A percentile compares a stretch with the other conserved stretches of the same genome.
These are phyloP conservation scores for Alouatta palliata DNA, from an alignment of 2,113 vertebrate genomes.

Conservation along the genomic window DNA sequence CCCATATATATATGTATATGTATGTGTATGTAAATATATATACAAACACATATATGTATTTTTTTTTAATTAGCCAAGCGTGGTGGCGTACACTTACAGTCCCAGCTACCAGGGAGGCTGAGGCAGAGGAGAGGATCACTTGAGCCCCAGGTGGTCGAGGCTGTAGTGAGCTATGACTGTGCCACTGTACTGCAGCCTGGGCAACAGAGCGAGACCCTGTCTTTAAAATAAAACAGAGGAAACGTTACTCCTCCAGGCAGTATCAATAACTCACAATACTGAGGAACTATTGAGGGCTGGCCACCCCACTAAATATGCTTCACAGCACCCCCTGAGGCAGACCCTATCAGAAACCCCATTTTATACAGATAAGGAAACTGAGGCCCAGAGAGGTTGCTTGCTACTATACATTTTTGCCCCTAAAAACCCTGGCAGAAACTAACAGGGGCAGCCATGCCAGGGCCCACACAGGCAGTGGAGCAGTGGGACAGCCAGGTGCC, in stretches of 20 bases:
- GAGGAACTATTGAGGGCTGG: neutral
- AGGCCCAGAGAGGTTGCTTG: neutral
- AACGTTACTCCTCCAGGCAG: neutral
- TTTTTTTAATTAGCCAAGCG: too few relatives aligned
- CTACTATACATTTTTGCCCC: neutral
- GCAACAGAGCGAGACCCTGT: neutral
- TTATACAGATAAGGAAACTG: neutral
- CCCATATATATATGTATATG: too few relatives aligned
- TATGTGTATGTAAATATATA: too few relatives aligned
- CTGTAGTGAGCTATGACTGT: too few relatives aligned
- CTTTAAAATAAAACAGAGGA: neutral
- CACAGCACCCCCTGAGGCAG: neutral
- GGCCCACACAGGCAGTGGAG: neutral
- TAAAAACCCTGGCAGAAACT: neutral
- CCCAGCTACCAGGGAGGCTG: too few relatives aligned
- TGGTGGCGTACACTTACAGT: too few relatives aligned
- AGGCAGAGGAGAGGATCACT: too few relatives aligned
- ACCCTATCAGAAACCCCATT: neutral
- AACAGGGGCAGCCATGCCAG: fast-evolving
- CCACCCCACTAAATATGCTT: fast-evolving
- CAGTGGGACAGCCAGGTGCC: neutral
- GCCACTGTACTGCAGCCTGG: neutral
- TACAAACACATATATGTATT: too few relatives aligned
- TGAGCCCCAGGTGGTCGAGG: too few relatives aligned
- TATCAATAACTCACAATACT: neutral